These are phyloP conservation scores for Araneus ventricosus DNA, from an alignment of 1,140 invertebrate species.

Conservation along the genomic window DNA sequence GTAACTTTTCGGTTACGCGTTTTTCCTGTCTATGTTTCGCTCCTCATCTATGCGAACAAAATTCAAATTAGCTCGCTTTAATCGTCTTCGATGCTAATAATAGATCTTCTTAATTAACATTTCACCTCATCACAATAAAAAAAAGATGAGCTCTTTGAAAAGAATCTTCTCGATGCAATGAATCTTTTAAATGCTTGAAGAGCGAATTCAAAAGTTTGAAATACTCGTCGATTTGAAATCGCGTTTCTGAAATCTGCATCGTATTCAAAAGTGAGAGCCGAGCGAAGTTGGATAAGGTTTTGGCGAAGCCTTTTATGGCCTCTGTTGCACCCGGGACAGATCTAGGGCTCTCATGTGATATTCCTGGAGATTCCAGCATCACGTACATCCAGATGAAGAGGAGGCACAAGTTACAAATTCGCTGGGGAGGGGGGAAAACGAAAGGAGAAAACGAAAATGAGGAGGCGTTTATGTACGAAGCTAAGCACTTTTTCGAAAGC, in stretches of 20 bases:
- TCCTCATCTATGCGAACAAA: no score
- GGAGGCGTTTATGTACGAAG: constrained; percentile 53
- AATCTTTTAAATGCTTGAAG: not conserved
- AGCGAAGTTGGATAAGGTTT: not conserved
- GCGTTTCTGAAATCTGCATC: not conserved
- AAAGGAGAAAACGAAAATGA: constrained; percentile 43
- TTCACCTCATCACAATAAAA: not conserved
- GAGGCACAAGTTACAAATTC: constrained; percentile 51
- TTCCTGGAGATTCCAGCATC: constrained; percentile 57
- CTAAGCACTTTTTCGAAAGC: constrained; percentile 64
- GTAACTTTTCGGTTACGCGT: no score
- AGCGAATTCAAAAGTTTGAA: not conserved
- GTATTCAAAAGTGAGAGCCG: constrained; percentile 4
- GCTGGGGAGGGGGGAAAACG: constrained; percentile 17
- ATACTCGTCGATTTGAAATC: not conserved
- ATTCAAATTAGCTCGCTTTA: no score
- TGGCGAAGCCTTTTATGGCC: constrained; percentile 58
- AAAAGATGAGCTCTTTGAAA: not conserved
- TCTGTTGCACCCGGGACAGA: constrained; percentile 37
- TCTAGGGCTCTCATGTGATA: constrained; percentile 60
- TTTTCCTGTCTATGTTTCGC: no score
- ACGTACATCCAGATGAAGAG: constrained; percentile 35
- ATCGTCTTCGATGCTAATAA: no score
- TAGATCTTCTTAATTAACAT: not conserved
- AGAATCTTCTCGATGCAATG: not conserved